Evolutionary conservation across 2,797 vertebrate genomes (phyloP).

Genomic region (Propithecus perrieri): DNA sequence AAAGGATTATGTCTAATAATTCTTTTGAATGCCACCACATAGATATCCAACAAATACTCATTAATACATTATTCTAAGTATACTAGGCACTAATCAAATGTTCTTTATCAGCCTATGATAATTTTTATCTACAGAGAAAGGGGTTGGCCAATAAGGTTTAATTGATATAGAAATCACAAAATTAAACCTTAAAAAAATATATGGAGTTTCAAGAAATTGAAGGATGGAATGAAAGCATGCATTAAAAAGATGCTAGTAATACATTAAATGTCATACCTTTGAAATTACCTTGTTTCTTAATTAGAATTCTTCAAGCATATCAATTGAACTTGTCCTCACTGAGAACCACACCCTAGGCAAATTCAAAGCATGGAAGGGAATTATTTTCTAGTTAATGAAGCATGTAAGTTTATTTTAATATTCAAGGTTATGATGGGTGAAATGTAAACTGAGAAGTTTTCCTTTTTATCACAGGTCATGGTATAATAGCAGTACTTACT

Average conservation of each 20-base stretch:
- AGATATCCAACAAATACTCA: background rate
- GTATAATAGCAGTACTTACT: slow-evolving; percentile 65
- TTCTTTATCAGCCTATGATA: background rate
- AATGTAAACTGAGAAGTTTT: slow-evolving; percentile 71
- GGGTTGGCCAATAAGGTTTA: slow-evolving; percentile 13
- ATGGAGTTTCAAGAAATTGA: slow-evolving; percentile 35
- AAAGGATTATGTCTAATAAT: background rate
- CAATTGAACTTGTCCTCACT: slow-evolving; percentile 51
- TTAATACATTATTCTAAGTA: background rate
- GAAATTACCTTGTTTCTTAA: slow-evolving; percentile 69
- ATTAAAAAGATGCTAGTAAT: slow-evolving; percentile 28
- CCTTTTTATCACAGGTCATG: slow-evolving; percentile 59
- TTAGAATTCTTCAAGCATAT: slow-evolving; percentile 71
- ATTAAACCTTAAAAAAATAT: slow-evolving; percentile 43
- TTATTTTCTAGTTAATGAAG: slow-evolving; percentile 76
- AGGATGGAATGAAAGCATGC: slow-evolving; percentile 22
- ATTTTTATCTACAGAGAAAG: slow-evolving; percentile 30
- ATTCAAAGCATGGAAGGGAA: slow-evolving; percentile 59
- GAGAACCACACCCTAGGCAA: slow-evolving; percentile 74
- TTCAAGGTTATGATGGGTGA: slow-evolving; percentile 71
- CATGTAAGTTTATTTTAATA: slow-evolving; percentile 77
- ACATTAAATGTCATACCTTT: slow-evolving; percentile 54
- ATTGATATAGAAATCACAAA: slow-evolving; percentile 39
- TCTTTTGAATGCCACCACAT: slow-evolving; percentile 8
- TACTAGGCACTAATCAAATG: background rate